Evolutionary conservation across 2,113 vertebrate species (phyloP), one percentile per base, ranked within the genome.

Genomic region (Maccullochella peelii): DNA sequence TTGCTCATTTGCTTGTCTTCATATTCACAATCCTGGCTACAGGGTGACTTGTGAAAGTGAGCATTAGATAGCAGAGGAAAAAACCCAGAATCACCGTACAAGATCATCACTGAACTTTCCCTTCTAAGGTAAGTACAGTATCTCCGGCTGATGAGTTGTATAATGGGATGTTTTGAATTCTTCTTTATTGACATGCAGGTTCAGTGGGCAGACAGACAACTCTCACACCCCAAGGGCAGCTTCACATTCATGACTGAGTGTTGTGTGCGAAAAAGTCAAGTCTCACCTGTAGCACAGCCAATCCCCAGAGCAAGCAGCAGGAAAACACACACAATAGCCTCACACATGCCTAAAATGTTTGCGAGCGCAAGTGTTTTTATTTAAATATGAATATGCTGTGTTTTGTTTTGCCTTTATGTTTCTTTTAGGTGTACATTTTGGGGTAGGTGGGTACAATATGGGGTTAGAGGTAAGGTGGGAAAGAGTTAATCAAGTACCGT

Each of bases 131-230:
- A 21, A 72, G 4, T 2, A 2, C 2, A 11, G 8, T 33, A 4
- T 21, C 20, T 65, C 50, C 0, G 21, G 8, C 57, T 63, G 72
- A 82, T 25, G 25, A 72, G 61, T 38, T 44, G 50, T 58, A 55
- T 71, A 58, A 89, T 82, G 84, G 74, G 50, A 90, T 82, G 82
- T 74, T 89, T 84, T 18, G 80, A 67, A 91, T 94, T 91, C 79
- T 30, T 91, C 18, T 58, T 54, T 38, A 55, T 65, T 76, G 72
- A 73, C 59, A 77, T 9, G 11, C 55, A 74, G 36, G 67, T 47
- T 80, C 59, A 76, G 18, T 6, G 30, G n/a, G 11, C 21, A 57
- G 54, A 63, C 49, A 77, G 82, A 70, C 69, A 75, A 44, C 68
- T 85, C 61, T 93, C 40, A 47, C 20, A 6, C 38, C 84, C 54